Evolutionary conservation across 2,888 invertebrate genomes (phyloP).

Genomic region (Hypomecis punctinalis): DNA sequence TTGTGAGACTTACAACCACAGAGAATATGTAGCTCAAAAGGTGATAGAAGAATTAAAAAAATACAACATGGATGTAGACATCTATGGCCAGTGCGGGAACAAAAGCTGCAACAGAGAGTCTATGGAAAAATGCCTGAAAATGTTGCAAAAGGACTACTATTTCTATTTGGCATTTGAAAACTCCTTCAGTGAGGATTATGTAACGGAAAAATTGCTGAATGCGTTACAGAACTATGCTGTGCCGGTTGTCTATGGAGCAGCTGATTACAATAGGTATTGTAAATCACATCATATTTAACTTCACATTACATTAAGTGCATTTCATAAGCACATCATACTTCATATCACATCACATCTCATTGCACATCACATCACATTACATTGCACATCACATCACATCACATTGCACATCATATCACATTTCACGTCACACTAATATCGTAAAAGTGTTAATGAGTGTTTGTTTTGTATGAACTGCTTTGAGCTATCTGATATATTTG

Average conservation of each 20-base stretch:
- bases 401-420: no score
- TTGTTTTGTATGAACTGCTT: no score
- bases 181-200: constrained; percentile 60
- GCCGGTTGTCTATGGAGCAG: constrained; percentile 87
- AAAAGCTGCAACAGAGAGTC: constrained; percentile 42
- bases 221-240: constrained; percentile 82
- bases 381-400: no score
- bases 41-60: constrained; percentile 36
- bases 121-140: constrained; percentile 42
- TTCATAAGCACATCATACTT: no score
- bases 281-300: no score
- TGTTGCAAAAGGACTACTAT: constrained; percentile 54
- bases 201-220: constrained; percentile 60
- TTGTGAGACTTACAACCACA: constrained; percentile 53
- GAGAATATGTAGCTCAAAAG: constrained; percentile 46
- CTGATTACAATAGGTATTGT: constrained; percentile 77
- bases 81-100: constrained; percentile 56
- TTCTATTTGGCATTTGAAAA: constrained; percentile 67
- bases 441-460: no score
- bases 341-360: no score
- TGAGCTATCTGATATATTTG: no score
- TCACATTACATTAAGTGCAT: no score
- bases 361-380: no score
- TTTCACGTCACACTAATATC: no score
- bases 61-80: constrained; percentile 50